A percentile compares a stretch with the other conserved stretches of the same genome.
Evolutionary conservation across 1,140 invertebrate species (phyloP).

Genomic region (Drosophila varians): DNA sequence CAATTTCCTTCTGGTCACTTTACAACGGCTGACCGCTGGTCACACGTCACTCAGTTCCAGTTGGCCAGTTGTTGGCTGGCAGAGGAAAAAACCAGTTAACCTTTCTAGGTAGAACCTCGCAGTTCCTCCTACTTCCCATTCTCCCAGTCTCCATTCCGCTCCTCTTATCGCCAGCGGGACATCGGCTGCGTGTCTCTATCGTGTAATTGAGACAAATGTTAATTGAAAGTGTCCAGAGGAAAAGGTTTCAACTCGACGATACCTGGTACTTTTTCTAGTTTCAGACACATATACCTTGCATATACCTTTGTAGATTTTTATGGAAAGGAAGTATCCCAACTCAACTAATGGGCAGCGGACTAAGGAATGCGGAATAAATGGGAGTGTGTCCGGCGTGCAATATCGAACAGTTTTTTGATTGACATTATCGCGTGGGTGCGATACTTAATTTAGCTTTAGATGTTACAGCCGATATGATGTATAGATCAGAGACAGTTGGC

Average conservation of each 20-base stretch:
- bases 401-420: conserved; percentile 78
- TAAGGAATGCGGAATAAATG: conserved; percentile 16
- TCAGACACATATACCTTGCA: no score
- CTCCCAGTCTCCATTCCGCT: conserved; percentile 22
- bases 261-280: no score
- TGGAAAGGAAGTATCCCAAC: neutral
- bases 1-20: conserved; percentile 56
- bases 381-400: conserved; percentile 39
- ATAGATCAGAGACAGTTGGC: conserved; percentile 34
- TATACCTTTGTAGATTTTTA: neutral
- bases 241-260: neutral
- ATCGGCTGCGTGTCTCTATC: conserved; percentile 37
- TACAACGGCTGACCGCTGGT: conserved; percentile 61
- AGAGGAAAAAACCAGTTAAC: conserved; percentile 60
- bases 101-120: conserved; percentile 36
- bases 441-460: conserved; percentile 33
- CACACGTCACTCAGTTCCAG: conserved; percentile 64
- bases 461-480: conserved; percentile 21
- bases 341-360: neutral
- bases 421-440: conserved; percentile 77
- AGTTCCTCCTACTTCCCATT: neutral
- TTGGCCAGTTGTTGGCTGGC: conserved; percentile 15
- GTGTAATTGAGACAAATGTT: conserved; percentile 67
- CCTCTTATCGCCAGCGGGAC: conserved; percentile 43
- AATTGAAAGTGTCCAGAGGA: conserved; percentile 44